Percentiles rank a stretch among this genome's conserved stretches.
These are phyloP conservation scores for Heliopora coerulea DNA, from an alignment of 92 coral and sea anemone genomes.

Conservation along the genomic window DNA sequence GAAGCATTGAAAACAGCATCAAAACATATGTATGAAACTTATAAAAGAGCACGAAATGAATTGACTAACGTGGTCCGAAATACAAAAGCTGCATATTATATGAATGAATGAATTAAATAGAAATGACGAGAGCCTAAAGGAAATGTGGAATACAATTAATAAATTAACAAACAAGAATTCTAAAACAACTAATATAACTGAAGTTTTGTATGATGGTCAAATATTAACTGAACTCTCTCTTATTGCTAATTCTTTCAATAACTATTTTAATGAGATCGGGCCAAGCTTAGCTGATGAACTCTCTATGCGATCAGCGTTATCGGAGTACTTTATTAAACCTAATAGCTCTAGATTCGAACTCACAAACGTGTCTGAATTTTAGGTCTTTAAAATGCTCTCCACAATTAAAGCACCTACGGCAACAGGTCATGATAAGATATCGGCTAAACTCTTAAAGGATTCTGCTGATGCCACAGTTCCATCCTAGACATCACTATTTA, in stretches of 20 bases:
- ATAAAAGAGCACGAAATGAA: too few species aligned
- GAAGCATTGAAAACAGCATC: slow-evolving; percentile 7
- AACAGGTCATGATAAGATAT: slow-evolving; percentile 7
- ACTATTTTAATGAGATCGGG: neutral
- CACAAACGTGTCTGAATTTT: neutral
- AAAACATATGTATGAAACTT: slow-evolving; percentile 2
- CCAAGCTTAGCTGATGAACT: neutral
- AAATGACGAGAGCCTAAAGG: neutral
- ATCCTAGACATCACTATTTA: neutral
- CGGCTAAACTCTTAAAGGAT: slow-evolving; percentile 10
- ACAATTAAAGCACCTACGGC: slow-evolving; percentile 4
- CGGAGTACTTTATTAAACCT: neutral
- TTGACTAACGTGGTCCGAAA: slow-evolving; percentile 2
- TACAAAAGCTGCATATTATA: slow-evolving; percentile 7
- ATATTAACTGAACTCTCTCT: neutral
- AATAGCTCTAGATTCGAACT: slow-evolving; percentile 3
- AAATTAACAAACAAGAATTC: too few species aligned
- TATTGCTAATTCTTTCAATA: slow-evolving; percentile 1
- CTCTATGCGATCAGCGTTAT: neutral
- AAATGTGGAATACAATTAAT: too few species aligned
- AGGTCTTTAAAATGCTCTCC: neutral
- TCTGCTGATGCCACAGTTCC: neutral
- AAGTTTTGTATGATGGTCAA: neutral
- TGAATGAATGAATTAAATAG: neutral
- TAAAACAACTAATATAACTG: neutral